Base-by-base conservation (phyloP, 2,113 vertebrate species). In the Mola mola region DNA sequence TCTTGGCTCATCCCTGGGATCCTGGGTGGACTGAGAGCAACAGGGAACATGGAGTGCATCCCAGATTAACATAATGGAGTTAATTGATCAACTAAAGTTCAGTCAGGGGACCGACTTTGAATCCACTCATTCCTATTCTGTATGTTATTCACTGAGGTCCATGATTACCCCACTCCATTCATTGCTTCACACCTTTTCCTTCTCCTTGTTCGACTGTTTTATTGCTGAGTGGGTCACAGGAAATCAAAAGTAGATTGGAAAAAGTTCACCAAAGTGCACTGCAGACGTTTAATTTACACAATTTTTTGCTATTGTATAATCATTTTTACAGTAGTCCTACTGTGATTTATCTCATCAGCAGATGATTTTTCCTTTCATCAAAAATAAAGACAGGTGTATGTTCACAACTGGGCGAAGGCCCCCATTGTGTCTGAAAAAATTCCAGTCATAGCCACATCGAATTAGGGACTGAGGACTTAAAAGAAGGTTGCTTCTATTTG, bases 1-100 rank as follows among this genome's bases (percentile, higher is more conserved):
- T 72, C 52, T 77, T 81, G 72, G 78, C 78, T 82, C 47, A 29
- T 65, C 36, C 50, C 42, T 8, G 25, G 41, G 72, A 62, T 70
- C 60, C 60, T 78, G 71, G 42, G 61, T 84, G 61, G 58, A 81
- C 70, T 72, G 66, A 63, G 70, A 84, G 73, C 80, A 43, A 76
- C 70, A 64, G 72, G 62, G 84, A 85, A 87, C 81, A 85, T 86
- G 81, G 81, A 83, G 72, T 79, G 62, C 75, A 81, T 84, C 81
- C 85, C 70, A 85, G 81, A 86, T 81, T 72, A 84, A 84, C 81
- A 86, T 84, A 86, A 86, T 83, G 74, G 80, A 80, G 71, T 80
- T 81, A 87, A 87, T 83, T 84, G 85, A 84, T 87, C 48, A 71
- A 78, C 56, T 79, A 47, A 75, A 75, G 79, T 84, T 84, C 79